Base-by-base conservation (phyloP, 2,888 invertebrate genomes). In the Tiliacea aurago region DNA sequence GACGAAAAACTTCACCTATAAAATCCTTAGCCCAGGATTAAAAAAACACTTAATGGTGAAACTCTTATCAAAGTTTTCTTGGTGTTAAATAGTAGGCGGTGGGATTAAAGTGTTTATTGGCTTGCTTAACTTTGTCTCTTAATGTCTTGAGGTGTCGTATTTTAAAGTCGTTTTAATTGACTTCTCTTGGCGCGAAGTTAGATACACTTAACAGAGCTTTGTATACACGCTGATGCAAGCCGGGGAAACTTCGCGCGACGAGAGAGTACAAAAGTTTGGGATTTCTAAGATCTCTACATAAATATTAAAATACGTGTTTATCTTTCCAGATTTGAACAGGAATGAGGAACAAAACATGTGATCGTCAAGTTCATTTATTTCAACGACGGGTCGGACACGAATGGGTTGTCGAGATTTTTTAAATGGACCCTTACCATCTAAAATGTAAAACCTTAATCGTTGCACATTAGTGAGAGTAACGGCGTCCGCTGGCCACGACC, bases 361-460 rank as follows among this genome's bases (percentile, higher is more conserved):
- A 74, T 77, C 70, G 83, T 83, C 79, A 73, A 84, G 86, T 88
- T 79, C 65, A 78, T 85, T 82, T 80, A 80, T 83, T 85, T 73
- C 73, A 84, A 86, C 78, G 86, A 85, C 78, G 82, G 81, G 84
- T 84, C 76, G 84, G 78, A 70, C 73, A 78, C 28, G 68, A 84
- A 76, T 78, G 71, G 76, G 84, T 73, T 82, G 85, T 81, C 64
- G 80, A 85, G 87, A 86, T 87, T 87, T 88, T 86, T 83, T 78
- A 84, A 90, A 86, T 86, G 85, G 87, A 84, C 66, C 85, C 78
- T 88, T 85, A 84, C 86, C 87, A 87, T 90, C 86, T 88, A 88
- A 89, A 91, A 93, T 91, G 87, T 90, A 89, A 91, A 92, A 88
- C 88, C 90, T 91, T 93, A 94, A 95, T 94, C 90, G 93, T 78